Evolutionary conservation across 2,888 invertebrate genomes (phyloP), one percentile per base, ranked within the genome.

Genomic region (Melitaea athalia): DNA sequence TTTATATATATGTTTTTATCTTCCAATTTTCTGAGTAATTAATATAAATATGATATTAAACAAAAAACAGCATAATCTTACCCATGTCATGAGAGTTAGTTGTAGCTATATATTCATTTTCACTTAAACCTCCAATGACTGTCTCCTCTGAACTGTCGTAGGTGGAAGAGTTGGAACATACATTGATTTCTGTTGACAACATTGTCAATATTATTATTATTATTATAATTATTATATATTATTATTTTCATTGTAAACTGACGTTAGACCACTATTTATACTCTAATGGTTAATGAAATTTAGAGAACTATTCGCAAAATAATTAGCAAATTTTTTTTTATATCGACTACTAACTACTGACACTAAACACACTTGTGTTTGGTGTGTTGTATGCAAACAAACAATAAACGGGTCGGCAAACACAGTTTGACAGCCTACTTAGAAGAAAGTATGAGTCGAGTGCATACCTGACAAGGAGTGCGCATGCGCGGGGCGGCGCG

Each of bases 121-220:
- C 94, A 77, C 94, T 94, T 59, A 95, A 89, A 14, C 93, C 93
- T 1, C 94, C 94, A 73, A 94, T 88, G 0, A 91, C 91, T 0
- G 94, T 88, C 74, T 95, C 95, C 72, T 95, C 95, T 0, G 95
- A 94, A 81, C 95, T 95, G 73, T 94, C 94, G 80, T 94, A 94
- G 8, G 93, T 87, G 0, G 95, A 94, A 65, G 95, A 94, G 78
- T 94, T 94, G 66, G 95, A 94, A 79, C 94, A 94, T 71, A 90
- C 89, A 72, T 91, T 92, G 78, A 93, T 84, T 81, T 93, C 93
- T 93, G 80, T 15, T 77, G 76, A 70, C 43, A 72, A 63, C 31
- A 63, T 10, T n/a, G n/a, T n/a, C n/a, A n/a, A 3, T 31, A 17
- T 24, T 31, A 33, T 53, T 10, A 45, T 45, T 14, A 5, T 4